Conservation (phyloP, 2,113 vertebrate genomes). For the Acinonyx jubatus region DNA sequence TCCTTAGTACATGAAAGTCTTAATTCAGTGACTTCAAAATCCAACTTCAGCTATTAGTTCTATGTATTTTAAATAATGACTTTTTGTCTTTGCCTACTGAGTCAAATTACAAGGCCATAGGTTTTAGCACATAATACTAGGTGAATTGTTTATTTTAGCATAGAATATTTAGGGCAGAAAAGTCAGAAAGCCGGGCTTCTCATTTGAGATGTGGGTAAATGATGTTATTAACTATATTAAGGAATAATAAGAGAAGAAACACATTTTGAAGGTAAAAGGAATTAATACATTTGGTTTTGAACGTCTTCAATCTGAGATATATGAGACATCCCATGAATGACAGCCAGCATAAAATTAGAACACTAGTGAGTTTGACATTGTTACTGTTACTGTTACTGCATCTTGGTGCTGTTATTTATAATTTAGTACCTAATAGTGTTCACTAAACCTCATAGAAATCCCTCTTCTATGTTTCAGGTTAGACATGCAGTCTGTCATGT, state of each 20-base stretch:
- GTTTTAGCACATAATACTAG: conserved; percentile 18
- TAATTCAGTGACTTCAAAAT: conserved; percentile 25
- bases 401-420: conserved; percentile 32
- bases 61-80: conserved; percentile 20
- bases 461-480: not conserved
- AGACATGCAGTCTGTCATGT: not conserved
- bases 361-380: not conserved
- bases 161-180: not conserved
- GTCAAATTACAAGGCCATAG: not conserved
- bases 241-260: not conserved
- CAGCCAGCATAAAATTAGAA: not conserved
- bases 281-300: conserved; percentile 25
- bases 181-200: not conserved
- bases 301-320: conserved; percentile 35
- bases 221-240: conserved; percentile 16
- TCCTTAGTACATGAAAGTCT: not conserved
- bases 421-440: not conserved
- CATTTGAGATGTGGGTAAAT: not conserved
- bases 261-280: conserved; percentile 22
- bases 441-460: not conserved
- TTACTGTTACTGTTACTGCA: conserved; percentile 42
- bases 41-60: not conserved
- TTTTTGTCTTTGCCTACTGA: not conserved
- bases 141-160: conserved; percentile 26
- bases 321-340: not conserved